Percentiles rank a stretch among this genome's conserved stretches.
Evolutionary conservation across 2,888 invertebrate species (phyloP).

Genomic region (Vanessa cardui): DNA sequence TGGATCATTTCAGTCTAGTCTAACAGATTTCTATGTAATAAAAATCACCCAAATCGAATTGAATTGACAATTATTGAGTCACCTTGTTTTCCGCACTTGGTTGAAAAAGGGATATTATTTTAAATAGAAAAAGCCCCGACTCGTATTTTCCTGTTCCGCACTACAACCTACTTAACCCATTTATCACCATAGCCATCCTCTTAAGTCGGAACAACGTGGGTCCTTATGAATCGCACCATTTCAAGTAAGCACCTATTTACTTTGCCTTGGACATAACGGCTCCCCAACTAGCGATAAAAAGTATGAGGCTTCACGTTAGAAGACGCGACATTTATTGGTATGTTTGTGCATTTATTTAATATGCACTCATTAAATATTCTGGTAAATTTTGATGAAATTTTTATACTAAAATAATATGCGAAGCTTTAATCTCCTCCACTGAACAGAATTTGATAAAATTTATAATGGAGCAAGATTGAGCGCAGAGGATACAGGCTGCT

Average conservation of each 20-base stretch:
- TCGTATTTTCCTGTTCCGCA: constrained; percentile 36
- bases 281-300: constrained; percentile 45
- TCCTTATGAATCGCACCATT: constrained; percentile 45
- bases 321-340: constrained; percentile 30
- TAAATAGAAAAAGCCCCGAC: constrained; percentile 33
- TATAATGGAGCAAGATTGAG: no score
- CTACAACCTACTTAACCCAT: constrained; percentile 38
- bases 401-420: no score
- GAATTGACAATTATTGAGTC: no score
- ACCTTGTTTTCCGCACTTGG: background rate
- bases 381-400: no score
- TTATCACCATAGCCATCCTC: constrained; percentile 42
- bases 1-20: no score
- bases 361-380: background rate
- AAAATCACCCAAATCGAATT: no score
- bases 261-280: constrained; percentile 44
- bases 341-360: background rate
- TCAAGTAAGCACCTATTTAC: constrained; percentile 46
- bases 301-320: constrained; percentile 38
- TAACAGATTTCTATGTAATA: no score
- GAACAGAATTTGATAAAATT: no score
- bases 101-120: constrained; percentile 23
- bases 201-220: constrained; percentile 39
- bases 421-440: no score
- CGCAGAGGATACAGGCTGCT: no score